phyloP scores from a whole-genome alignment of 2,113 vertebrate species.

The Sula dactylatra region DNA sequence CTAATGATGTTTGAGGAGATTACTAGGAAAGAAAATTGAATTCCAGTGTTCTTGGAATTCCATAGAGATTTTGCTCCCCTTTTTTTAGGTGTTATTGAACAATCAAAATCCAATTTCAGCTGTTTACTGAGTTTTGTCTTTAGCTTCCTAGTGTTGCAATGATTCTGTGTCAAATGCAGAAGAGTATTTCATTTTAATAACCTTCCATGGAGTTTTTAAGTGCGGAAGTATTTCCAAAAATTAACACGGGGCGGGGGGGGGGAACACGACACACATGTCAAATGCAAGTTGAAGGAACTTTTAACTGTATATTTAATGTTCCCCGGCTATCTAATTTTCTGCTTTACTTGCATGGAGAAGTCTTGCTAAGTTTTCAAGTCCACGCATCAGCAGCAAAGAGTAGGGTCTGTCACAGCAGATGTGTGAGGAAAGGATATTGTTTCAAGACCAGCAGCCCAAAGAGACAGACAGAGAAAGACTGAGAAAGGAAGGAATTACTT shows the following conservation, averaged over 20 bases:
- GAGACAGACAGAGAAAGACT: neutral
- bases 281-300: neutral
- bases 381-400: neutral
- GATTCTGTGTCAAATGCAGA: neutral
- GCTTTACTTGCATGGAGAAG: neutral
- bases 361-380: neutral
- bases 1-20: neutral
- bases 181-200: neutral
- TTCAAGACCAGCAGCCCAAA: neutral
- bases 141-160: neutral
- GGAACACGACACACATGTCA: no score
- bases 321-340: neutral
- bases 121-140: neutral
- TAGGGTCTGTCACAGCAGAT: neutral
- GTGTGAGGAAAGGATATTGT: neutral
- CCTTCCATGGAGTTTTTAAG: neutral
- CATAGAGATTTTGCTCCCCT: neutral
- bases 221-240: neutral
- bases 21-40: neutral
- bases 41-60: neutral
- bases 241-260: neutral
- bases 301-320: neutral
- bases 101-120: neutral
- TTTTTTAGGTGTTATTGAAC: neutral
- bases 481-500: constrained; percentile 2